These are phyloP conservation scores for Drosophila nigromelanica DNA, from an alignment of 1,140 invertebrate genomes.

Conservation along the genomic window DNA sequence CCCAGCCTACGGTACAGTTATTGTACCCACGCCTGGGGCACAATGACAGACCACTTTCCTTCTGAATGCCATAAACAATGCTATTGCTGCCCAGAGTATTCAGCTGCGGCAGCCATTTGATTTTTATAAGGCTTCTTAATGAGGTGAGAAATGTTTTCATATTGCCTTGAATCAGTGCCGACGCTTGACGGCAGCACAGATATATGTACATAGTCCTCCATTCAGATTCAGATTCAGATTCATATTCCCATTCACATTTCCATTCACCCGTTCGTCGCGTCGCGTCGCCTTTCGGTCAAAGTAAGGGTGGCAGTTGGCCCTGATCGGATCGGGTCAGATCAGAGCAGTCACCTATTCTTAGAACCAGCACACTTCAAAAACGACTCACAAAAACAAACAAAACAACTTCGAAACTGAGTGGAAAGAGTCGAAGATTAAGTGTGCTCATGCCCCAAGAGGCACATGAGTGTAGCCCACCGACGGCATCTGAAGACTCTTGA, in stretches of 20 bases:
- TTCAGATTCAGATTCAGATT: background rate
- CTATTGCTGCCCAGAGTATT: background rate
- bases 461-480: background rate
- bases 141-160: constrained; percentile 47
- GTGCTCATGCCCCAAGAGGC: constrained; percentile 23
- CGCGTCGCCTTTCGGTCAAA: constrained; percentile 12
- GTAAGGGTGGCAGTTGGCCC: constrained; percentile 1
- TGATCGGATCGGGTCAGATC: constrained; percentile 19
- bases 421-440: constrained; percentile 14
- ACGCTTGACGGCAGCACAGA: background rate
- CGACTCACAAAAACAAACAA: background rate
- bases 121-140: constrained; percentile 48
- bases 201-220: constrained; percentile 1
- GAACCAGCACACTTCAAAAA: constrained; percentile 13
- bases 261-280: constrained; percentile 16
- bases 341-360: constrained; percentile 22
- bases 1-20: no score
- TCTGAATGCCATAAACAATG: background rate
- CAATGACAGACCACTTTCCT: background rate
- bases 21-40: background rate
- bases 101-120: constrained; percentile 23
- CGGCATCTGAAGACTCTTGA: background rate
- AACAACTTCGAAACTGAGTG: constrained; percentile 2
- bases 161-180: background rate
- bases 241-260: background rate